A percentile compares a stretch with the other conserved stretches of the same genome.
Conservation (phyloP, 2,113 vertebrate species). For the Phainopepla nitens region DNA sequence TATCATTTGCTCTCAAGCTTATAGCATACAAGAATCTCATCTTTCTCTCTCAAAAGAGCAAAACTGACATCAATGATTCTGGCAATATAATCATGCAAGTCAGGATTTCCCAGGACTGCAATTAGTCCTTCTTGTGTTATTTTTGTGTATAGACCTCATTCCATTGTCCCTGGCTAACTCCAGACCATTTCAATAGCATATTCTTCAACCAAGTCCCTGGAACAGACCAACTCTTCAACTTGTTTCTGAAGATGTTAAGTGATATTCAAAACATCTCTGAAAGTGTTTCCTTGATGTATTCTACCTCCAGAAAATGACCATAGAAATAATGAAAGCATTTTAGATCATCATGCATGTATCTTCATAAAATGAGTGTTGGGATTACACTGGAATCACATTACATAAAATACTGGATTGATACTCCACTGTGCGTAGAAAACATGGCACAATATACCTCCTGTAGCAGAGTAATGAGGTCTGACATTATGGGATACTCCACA, state of each 20-base stretch:
- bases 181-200: not conserved
- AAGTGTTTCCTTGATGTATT: not conserved
- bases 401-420: not conserved
- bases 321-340: not conserved
- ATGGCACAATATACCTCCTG: not conserved
- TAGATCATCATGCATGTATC: not conserved
- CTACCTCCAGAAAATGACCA: not conserved
- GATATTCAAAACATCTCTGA: not conserved
- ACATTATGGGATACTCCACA: not conserved
- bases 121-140: slow-evolving; percentile 3
- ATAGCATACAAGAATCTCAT: not conserved
- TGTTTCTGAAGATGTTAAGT: not conserved
- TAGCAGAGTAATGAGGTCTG: not conserved
- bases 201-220: not conserved
- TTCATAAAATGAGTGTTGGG: not conserved
- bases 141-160: not conserved
- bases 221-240: not conserved
- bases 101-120: not conserved
- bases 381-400: not conserved
- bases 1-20: not conserved
- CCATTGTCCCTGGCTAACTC: not conserved
- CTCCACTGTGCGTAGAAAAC: not conserved
- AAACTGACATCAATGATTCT: slow-evolving; percentile 32
- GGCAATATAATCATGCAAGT: not conserved
- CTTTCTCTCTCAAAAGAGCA: not conserved